These are phyloP conservation scores for Dermatemys mawii DNA, from an alignment of 2,113 vertebrate species.

Conservation along the genomic window DNA sequence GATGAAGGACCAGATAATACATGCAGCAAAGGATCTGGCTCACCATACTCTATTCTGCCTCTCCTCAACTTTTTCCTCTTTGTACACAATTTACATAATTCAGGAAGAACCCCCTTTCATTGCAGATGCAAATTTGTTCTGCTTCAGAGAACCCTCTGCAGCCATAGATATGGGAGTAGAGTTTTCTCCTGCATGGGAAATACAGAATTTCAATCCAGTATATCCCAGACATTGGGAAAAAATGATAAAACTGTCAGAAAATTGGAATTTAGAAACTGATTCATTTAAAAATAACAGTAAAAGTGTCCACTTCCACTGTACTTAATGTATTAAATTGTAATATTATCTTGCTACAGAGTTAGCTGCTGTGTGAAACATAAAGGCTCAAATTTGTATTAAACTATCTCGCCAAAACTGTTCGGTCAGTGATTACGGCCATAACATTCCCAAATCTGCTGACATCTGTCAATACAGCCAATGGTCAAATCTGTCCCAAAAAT, in stretches of 20 bases:
- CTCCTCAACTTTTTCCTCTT: background rate
- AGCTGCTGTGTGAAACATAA: background rate
- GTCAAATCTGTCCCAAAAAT: background rate
- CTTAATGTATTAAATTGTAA: background rate
- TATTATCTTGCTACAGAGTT: background rate
- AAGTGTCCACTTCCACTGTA: background rate
- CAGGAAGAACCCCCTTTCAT: background rate
- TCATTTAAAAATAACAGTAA: background rate
- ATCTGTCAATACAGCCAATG: background rate
- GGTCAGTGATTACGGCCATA: background rate
- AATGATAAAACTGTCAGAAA: background rate
- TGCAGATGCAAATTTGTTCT: background rate
- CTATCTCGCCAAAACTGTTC: fast-evolving
- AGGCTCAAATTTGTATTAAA: background rate
- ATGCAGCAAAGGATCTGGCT: background rate
- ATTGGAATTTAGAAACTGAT: background rate
- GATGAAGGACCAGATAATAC: background rate
- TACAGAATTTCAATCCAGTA: background rate
- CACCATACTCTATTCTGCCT: background rate
- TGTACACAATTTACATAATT: background rate
- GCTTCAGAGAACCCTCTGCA: background rate
- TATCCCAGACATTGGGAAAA: background rate
- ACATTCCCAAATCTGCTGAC: background rate
- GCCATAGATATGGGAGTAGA: background rate
- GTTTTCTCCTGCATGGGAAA: background rate